phyloP scores from a whole-genome alignment of 2,113 vertebrate genomes.

The Capreolus pygargus region DNA sequence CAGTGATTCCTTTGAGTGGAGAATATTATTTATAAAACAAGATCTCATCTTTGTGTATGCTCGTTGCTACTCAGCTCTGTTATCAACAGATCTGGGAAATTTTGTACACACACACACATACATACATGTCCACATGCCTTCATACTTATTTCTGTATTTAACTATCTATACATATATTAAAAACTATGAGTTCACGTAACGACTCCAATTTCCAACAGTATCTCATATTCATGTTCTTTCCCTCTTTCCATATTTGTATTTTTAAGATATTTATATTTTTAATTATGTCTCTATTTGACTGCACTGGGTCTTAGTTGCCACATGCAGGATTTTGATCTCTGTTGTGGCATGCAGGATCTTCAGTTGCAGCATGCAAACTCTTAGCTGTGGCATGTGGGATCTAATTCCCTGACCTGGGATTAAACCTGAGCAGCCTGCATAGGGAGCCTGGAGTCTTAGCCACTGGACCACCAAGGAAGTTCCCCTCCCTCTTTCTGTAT shows the following conservation, averaged over 20 bases:
- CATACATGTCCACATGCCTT: too few relatives aligned
- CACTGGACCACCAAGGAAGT: neutral
- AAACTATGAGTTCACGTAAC: neutral
- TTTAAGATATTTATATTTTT: neutral
- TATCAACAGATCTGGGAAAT: neutral
- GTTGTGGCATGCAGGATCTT: neutral
- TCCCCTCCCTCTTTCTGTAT: neutral
- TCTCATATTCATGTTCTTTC: neutral
- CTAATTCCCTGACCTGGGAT: neutral
- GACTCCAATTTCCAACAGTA: neutral
- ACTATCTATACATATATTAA: neutral
- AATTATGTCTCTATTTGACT: neutral
- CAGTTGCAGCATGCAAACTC: neutral
- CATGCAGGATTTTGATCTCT: neutral
- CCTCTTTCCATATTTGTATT: neutral
- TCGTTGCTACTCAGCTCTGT: neutral
- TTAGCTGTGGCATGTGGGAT: neutral
- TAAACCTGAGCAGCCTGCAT: neutral
- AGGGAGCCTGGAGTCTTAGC: neutral
- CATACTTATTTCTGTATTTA: neutral
- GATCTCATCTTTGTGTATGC: neutral
- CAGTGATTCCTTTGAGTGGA: neutral
- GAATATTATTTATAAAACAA: neutral
- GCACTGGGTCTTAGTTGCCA: neutral
- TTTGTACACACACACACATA: neutral